Conservation (phyloP, 2,797 vertebrate genomes). For the Xenentodon cancila region DNA sequence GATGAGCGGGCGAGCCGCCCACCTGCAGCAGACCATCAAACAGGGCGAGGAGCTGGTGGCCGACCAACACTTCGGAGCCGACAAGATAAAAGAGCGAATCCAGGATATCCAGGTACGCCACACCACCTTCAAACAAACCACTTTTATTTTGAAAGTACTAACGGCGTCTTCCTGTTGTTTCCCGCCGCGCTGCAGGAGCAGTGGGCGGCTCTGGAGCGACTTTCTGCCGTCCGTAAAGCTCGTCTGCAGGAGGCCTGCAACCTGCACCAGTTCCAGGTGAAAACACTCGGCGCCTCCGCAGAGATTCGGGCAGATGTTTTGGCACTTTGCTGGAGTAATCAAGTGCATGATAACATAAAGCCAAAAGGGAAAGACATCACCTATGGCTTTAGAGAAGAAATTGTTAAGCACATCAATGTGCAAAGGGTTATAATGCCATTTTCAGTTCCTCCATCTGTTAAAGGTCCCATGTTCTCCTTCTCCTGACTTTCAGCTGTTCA, state of each 20-base stretch:
- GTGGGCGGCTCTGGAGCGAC: conserved; percentile 92
- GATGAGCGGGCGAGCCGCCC: conserved; percentile 91
- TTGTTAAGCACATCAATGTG: too few species aligned
- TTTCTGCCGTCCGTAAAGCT: conserved; percentile 92
- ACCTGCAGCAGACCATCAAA: conserved; percentile 92
- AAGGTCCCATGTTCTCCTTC: too few species aligned
- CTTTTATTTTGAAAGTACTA: not conserved
- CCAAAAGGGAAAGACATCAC: not conserved
- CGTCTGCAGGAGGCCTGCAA: conserved; percentile 91
- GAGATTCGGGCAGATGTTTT: too few species aligned
- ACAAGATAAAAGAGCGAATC: conserved; percentile 93
- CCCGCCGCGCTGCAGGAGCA: conserved; percentile 79
- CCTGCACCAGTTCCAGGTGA: conserved; percentile 94
- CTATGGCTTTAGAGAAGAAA: too few species aligned
- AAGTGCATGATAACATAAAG: too few species aligned
- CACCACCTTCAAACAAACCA: accelerated
- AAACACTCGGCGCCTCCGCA: too few species aligned
- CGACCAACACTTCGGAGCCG: conserved; percentile 93
- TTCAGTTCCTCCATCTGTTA: too few species aligned
- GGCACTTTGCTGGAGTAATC: too few species aligned
- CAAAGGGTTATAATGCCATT: too few species aligned
- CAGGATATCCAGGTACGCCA: conserved; percentile 83
- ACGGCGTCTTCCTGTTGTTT: not conserved
- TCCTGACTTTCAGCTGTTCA: too few species aligned
- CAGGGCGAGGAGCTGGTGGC: conserved; percentile 94